A percentile compares a stretch with the other conserved stretches of the same genome.
Conservation (phyloP, 2,797 vertebrate species). For the Microtus obscurus region DNA sequence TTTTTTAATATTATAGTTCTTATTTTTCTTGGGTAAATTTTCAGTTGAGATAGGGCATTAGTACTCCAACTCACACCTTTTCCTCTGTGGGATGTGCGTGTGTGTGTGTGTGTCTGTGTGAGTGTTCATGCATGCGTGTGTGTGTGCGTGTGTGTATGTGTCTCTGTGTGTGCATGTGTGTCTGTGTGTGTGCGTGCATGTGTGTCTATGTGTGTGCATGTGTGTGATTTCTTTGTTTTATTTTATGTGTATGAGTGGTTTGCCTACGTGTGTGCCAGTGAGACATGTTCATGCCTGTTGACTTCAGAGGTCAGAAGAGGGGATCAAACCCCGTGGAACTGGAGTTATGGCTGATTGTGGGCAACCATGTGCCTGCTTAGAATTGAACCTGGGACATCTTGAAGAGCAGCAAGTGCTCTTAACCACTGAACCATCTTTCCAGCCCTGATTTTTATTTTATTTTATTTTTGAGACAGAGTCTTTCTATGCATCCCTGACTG, state of each 20-base stretch:
- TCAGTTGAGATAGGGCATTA: constrained; percentile 31
- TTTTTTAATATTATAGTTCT: constrained; percentile 27
- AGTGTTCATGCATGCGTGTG: not conserved
- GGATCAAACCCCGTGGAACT: not conserved
- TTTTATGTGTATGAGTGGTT: not conserved
- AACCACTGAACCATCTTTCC: not conserved
- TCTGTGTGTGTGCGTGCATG: not conserved
- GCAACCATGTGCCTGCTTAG: not conserved
- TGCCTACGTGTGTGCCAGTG: not conserved
- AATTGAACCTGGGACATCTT: not conserved
- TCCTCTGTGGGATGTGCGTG: not conserved
- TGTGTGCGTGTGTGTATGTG: not conserved
- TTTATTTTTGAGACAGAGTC: not conserved
- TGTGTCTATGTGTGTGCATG: not conserved
- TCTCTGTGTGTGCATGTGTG: too few species aligned
- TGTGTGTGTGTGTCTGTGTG: not conserved
- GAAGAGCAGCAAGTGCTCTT: not conserved
- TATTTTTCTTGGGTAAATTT: constrained; percentile 44
- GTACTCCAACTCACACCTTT: not conserved
- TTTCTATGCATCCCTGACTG: not conserved
- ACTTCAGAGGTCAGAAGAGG: not conserved
- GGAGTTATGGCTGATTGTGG: not conserved
- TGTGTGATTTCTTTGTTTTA: not conserved
- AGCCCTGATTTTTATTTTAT: not conserved
- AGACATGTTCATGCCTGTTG: not conserved